A percentile compares a stretch with the other conserved stretches of the same genome.
Conservation (phyloP, 2,797 vertebrate genomes). For the Myotis vivesi region DNA sequence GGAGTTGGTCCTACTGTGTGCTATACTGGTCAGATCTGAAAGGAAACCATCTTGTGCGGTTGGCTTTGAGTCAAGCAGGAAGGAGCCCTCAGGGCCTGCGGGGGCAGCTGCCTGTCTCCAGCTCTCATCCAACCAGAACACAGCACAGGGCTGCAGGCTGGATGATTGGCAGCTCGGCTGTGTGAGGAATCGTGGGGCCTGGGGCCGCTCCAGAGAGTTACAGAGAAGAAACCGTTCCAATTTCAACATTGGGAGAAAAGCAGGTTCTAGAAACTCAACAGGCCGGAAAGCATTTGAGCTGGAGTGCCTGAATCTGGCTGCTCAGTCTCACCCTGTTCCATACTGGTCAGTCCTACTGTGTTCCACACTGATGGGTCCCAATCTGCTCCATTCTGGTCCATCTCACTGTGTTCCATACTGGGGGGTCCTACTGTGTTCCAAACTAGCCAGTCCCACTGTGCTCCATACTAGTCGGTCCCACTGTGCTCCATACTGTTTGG, state of each 20-base stretch:
- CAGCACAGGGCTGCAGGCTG: neutral
- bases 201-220: neutral
- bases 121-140: neutral
- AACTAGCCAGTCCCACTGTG: rapidly evolving
- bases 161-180: neutral
- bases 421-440: too few relatives aligned
- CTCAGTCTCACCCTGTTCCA: rapidly evolving
- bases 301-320: neutral
- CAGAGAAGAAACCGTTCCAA: neutral
- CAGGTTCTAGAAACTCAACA: neutral
- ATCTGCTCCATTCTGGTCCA: too few relatives aligned
- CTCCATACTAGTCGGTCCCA: rapidly evolving
- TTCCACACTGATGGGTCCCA: too few relatives aligned
- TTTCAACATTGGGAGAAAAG: neutral
- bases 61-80: neutral
- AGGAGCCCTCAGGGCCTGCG: too few relatives aligned
- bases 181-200: neutral
- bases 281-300: neutral
- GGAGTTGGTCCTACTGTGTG: too few relatives aligned
- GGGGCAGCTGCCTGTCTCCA: neutral
- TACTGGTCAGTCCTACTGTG: too few relatives aligned
- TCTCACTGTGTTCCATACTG: too few relatives aligned
- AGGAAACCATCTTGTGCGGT: rapidly evolving
- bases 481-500: rapidly evolving
- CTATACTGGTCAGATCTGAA: neutral